Percentiles rank a stretch among this genome's conserved stretches.
These are phyloP conservation scores for Datnioides undecimradiatus DNA, from an alignment of 2,113 vertebrate genomes.

Conservation along the genomic window DNA sequence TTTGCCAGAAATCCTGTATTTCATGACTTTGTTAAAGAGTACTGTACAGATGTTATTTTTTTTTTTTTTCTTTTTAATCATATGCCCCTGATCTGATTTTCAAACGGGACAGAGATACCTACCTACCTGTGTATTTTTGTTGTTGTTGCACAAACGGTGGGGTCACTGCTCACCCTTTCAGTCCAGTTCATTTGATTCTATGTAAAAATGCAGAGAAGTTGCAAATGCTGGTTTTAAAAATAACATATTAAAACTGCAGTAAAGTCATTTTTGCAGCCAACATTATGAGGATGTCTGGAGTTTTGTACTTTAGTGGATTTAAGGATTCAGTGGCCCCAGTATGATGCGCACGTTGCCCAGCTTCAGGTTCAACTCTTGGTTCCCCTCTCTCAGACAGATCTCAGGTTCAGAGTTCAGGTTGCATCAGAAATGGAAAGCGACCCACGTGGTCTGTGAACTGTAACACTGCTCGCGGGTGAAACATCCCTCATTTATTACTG, in stretches of 20 bases:
- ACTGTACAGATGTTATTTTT: constrained; percentile 89
- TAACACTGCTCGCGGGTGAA: constrained; percentile 10
- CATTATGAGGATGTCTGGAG: constrained; percentile 68
- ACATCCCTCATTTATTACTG: constrained; percentile 1
- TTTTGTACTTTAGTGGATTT: constrained; percentile 62
- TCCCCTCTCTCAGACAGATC: constrained; percentile 37
- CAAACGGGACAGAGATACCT: constrained; percentile 67
- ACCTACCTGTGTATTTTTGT: constrained; percentile 77
- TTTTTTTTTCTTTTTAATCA: constrained; percentile 77
- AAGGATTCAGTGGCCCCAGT: constrained; percentile 9
- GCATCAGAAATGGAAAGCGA: constrained; percentile 20
- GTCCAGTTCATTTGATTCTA: constrained; percentile 78
- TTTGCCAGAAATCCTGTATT: constrained; percentile 88
- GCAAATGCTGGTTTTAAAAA: constrained; percentile 82
- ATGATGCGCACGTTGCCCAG: background rate
- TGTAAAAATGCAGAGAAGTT: constrained; percentile 77
- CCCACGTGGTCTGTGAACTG: constrained; percentile 26
- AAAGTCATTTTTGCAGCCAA: constrained; percentile 79
- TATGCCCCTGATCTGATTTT: constrained; percentile 85
- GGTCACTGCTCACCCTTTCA: constrained; percentile 85
- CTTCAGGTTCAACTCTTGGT: constrained; percentile 1
- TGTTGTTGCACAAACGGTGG: constrained; percentile 80
- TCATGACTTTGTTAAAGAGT: constrained; percentile 92
- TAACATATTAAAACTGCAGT: constrained; percentile 80
- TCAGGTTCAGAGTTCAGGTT: constrained; percentile 56